Percentiles rank a stretch among this genome's conserved stretches.
These are phyloP conservation scores for Sylvilagus bachmani DNA, from an alignment of 2,113 vertebrate genomes.

Conservation along the genomic window DNA sequence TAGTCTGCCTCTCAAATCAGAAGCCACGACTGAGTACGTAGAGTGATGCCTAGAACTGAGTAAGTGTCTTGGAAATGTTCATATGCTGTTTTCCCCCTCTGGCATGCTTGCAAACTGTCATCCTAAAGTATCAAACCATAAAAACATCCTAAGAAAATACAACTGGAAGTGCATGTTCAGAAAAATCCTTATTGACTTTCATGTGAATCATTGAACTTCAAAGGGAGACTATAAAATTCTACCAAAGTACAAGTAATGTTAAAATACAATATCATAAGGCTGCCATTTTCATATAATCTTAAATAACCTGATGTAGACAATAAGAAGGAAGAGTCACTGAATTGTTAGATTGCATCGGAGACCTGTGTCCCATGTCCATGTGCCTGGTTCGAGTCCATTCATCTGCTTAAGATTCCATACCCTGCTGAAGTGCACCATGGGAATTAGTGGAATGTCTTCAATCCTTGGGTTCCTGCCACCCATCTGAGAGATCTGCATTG, in stretches of 20 bases:
- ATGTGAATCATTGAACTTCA: not conserved
- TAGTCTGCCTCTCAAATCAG: not conserved
- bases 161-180: not conserved
- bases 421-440: too few species aligned
- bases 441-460: too few species aligned
- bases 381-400: too few species aligned
- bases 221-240: not conserved
- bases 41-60: not conserved
- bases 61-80: not conserved
- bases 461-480: too few species aligned
- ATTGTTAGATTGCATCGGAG: not conserved
- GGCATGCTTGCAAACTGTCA: slow-evolving; percentile 24
- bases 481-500: too few species aligned
- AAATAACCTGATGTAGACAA: not conserved
- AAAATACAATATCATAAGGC: slow-evolving; percentile 6
- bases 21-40: not conserved
- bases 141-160: slow-evolving; percentile 19
- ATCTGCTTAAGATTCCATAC: too few species aligned
- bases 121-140: not conserved
- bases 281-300: not conserved
- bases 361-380: too few species aligned
- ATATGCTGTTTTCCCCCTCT: not conserved
- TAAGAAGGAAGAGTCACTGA: not conserved
- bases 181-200: not conserved
- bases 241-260: not conserved